phyloP scores from a whole-genome alignment of 64 coral and sea anemone genomes.

The Orbicella faveolata region DNA sequence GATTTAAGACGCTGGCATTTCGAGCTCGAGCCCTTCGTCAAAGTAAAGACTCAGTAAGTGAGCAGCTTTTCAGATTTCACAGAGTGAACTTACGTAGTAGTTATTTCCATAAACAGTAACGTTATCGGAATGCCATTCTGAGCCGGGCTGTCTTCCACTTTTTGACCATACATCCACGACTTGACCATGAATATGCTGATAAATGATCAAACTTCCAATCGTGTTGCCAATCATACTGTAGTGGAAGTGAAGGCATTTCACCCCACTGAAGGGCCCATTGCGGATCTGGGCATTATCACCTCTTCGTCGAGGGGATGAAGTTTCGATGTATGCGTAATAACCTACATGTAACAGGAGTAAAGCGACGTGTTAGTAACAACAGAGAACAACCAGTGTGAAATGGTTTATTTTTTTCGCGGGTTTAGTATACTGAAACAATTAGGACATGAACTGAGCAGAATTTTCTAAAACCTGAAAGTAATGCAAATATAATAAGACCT shows the following conservation, averaged over 20 bases:
- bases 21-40: too few relatives aligned
- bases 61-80: not conserved
- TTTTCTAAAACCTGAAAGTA: too few relatives aligned
- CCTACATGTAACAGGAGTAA: conserved; percentile 18
- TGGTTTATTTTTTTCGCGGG: too few relatives aligned
- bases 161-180: not conserved
- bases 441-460: too few relatives aligned
- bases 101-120: conserved; percentile 20
- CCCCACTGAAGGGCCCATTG: conserved; percentile 40
- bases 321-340: conserved; percentile 66
- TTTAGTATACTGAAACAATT: too few relatives aligned
- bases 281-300: conserved; percentile 48
- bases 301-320: conserved; percentile 44
- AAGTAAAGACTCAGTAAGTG: too few relatives aligned
- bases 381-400: too few relatives aligned
- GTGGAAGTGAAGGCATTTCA: conserved; percentile 54
- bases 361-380: too few relatives aligned
- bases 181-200: not conserved
- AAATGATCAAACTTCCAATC: not conserved
- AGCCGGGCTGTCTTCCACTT: not conserved
- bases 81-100: conserved; percentile 12
- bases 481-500: too few relatives aligned
- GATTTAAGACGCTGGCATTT: too few relatives aligned
- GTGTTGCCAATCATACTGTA: conserved; percentile 17
- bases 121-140: conserved; percentile 15